Conservation (phyloP, 2,797 vertebrate species). For the Phylloscopus collybita region DNA sequence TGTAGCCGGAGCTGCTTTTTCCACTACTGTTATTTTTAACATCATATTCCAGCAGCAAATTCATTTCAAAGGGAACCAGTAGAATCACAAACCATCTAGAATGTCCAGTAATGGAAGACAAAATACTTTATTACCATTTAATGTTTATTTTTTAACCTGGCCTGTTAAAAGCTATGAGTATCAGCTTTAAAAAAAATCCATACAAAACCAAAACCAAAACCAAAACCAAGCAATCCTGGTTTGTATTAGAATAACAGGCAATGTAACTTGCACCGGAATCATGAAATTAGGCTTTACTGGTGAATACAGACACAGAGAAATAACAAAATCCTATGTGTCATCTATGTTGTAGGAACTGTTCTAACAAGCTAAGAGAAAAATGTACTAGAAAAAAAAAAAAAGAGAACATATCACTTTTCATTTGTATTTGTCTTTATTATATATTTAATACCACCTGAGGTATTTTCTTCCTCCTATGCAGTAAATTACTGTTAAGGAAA, state of each 20-base stretch:
- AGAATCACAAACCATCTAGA: neutral
- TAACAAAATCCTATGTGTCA: neutral
- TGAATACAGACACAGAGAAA: neutral
- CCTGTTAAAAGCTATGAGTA: neutral
- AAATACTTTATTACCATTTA: neutral
- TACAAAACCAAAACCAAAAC: neutral
- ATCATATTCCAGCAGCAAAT: neutral
- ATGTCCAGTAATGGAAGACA: neutral
- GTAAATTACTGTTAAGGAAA: conserved; percentile 19
- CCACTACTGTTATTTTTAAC: neutral
- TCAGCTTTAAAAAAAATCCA: neutral
- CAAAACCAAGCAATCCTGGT: neutral
- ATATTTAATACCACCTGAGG: neutral
- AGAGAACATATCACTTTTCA: neutral
- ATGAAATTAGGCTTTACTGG: neutral
- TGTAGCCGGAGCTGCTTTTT: neutral
- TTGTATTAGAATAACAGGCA: neutral
- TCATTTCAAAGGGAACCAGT: neutral
- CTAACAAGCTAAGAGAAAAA: neutral
- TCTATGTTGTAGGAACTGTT: neutral
- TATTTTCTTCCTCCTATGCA: neutral
- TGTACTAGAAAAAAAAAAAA: neutral
- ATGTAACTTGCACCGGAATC: neutral
- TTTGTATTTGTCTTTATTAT: neutral
- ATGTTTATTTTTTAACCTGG: neutral